Evolutionary conservation across 37 sponge, comb jelly and placozoan species (phyloP), one percentile per base, ranked within the genome.

Genomic region (Beroe forskalii): DNA sequence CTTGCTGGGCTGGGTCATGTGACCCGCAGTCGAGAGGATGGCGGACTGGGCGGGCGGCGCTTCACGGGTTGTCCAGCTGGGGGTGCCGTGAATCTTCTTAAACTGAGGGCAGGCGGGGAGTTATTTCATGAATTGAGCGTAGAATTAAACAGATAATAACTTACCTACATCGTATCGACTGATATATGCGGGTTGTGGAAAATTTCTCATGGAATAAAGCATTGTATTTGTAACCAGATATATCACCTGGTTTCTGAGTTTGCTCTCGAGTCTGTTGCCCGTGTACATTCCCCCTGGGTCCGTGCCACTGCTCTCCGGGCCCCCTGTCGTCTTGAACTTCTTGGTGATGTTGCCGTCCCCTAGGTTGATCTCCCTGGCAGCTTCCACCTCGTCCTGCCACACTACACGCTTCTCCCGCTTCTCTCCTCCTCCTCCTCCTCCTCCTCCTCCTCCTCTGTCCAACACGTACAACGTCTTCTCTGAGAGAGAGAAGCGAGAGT

Each of bases 341-440:
- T 80, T 80, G 86, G 86, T 43, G 44, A 80, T 80, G 86, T 80
- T 80, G 30, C 55, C 35, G 31, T 80, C 86, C 28, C 86, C 86
- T 38, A 80, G 3, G 6, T 17, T 27, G 1, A 80, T 44, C 28
- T 80, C 86, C 40, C 86, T 41, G 25, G 39, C 86, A 30, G 28
- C 37, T 25, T 80, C 86, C 44, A 42, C 86, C 28, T 80, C 86
- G 28, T 80, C 86, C 14, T 37, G 22, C 86, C 86, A 80, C 55
- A 80, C 86, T 80, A 48, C n/a, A 23, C 86, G 1, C 86, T 72
- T 32, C 12, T 4, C 36, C 28, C 35, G 39, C 35, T 80, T 80
- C 55, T 6, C 55, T 48, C 55, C 55, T n/a, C n/a, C n/a, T n/a
- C n/a, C n/a, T n/a, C n/a, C n/a, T n/a, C n/a, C n/a, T n/a, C n/a